Base-by-base conservation (phyloP, 2,113 vertebrate genomes). In the Rhagologus leucostigma region DNA sequence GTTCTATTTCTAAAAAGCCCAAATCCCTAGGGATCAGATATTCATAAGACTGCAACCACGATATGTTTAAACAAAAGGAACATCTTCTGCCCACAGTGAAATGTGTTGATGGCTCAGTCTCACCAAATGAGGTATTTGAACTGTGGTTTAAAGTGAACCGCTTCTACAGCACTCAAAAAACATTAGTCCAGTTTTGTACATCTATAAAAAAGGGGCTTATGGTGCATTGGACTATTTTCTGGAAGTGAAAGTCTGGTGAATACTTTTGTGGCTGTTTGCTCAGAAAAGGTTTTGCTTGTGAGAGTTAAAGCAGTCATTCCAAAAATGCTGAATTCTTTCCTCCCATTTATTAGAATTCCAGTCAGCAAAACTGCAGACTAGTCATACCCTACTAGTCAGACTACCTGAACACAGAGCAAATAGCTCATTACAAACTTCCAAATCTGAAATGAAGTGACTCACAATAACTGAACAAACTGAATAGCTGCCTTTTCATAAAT, bases 381-480 rank as follows among this genome's bases (percentile, higher is more conserved):
- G 76, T 87, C 91, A 95, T 92, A 92, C 55, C 55, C 85, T 35
- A 55, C 85, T 59, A 88, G 55, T 83, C 90, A 93, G 85, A 94
- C 89, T 96, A 95, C 92, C 83, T 95, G 94, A 88, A 93, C 68
- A 63, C 59, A 80, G 46, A 90, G 79, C 70, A 90, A 95, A 95
- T 42, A 95, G 70, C 37, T 96, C 90, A 74, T 70, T 68, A 95
- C 63, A 77, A 92, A 87, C 79, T 90, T 88, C 79, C 92, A 94
- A 93, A 94, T 90, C 59, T 80, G 75, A 96, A 91, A 96, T 52
- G n/a, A 87, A 95, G 35, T 94, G 59, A 93, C 75, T 96, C 90
- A 95, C 78, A 90, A 80, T 55, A 94, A 92, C 67, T 95, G 91
- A 91, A 91, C 50, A 93, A 77, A 90, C 46, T 87, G 67, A 96